phyloP scores from a whole-genome alignment of 2,888 invertebrate species.

The Cancer borealis region DNA sequence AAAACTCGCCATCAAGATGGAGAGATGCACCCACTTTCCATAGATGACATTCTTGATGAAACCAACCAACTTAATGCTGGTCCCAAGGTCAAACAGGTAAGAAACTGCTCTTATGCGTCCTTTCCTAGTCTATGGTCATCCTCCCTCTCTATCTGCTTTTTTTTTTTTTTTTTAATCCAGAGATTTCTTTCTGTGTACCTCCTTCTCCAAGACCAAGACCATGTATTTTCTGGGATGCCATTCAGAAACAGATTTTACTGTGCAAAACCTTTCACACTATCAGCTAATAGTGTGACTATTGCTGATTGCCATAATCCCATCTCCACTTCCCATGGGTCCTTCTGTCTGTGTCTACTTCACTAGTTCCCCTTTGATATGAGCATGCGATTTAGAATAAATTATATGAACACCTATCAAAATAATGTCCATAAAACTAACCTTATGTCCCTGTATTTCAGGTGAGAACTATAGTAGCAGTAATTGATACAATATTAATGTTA shows the following conservation, averaged over 20 bases:
- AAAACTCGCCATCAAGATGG: conserved; percentile 95
- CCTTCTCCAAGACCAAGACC: background rate
- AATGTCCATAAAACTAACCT: no score
- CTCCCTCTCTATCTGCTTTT: background rate
- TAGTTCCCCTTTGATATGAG: no score
- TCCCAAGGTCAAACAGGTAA: conserved; percentile 84
- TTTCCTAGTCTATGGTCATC: background rate
- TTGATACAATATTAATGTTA: no score
- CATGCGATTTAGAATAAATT: no score
- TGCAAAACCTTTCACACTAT: background rate
- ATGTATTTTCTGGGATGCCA: background rate
- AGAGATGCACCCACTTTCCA: conserved; percentile 91
- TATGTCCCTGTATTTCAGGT: no score
- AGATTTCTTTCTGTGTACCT: background rate
- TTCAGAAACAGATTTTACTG: background rate
- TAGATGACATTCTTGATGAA: conserved; percentile 97
- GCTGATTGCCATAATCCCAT: background rate
- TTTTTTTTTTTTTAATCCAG: background rate
- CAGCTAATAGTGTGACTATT: background rate
- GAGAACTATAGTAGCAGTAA: no score
- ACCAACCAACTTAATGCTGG: conserved; percentile 96
- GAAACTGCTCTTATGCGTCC: background rate
- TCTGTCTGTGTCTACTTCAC: no score
- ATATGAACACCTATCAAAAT: no score
- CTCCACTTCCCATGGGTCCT: no score